These are phyloP conservation scores for Bimastos eiseni DNA, from an alignment of 2,888 invertebrate genomes.

Conservation along the genomic window DNA sequence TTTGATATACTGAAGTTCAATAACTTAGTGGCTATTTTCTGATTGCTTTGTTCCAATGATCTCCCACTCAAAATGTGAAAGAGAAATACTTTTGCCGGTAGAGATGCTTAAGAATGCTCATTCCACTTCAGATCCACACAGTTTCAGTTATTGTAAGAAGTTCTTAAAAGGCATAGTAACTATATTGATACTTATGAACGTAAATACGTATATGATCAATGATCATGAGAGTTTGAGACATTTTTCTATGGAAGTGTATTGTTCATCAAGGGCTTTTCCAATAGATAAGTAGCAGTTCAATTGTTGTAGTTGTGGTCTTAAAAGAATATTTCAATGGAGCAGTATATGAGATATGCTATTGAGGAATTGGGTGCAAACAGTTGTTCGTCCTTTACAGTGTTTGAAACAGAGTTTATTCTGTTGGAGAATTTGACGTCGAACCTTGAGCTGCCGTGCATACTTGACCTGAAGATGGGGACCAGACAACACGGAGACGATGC, in stretches of 20 bases:
- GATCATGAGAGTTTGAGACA: no score
- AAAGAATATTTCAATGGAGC: no score
- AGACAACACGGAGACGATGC: constrained; percentile 67
- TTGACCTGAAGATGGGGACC: constrained; percentile 68
- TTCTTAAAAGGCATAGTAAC: not conserved
- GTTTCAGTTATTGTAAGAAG: not conserved
- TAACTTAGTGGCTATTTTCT: no score
- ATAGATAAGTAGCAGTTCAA: not conserved
- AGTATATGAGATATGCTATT: no score
- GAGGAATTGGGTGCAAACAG: not conserved
- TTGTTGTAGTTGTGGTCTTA: no score
- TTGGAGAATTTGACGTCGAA: constrained; percentile 68
- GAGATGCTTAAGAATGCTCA: no score
- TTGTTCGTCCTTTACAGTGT: not conserved
- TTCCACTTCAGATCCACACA: no score
- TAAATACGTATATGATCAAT: not conserved
- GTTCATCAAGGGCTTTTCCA: not conserved
- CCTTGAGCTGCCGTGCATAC: constrained; percentile 66
- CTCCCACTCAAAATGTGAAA: no score
- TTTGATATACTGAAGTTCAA: no score
- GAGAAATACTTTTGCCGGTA: no score
- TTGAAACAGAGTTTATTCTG: constrained; percentile 65
- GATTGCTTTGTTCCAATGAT: no score
- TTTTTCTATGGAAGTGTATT: not conserved
- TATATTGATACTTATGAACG: not conserved